These are phyloP conservation scores for Phenganax stokvisi DNA, from an alignment of 92 coral and sea anemone species.

Conservation along the genomic window DNA sequence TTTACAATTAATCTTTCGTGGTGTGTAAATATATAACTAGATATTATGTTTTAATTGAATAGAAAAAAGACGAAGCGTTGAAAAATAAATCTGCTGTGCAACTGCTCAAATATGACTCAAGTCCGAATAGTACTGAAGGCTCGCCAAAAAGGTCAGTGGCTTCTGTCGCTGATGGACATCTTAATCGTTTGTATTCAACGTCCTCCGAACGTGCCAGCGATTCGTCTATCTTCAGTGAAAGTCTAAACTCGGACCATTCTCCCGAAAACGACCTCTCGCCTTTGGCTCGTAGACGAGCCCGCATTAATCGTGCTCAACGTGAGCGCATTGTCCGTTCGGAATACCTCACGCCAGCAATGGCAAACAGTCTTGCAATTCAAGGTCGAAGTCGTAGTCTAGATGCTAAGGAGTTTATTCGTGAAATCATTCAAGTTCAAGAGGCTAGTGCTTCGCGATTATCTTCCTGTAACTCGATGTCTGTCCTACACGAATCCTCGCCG, in stretches of 20 bases:
- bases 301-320: slow-evolving; percentile 36
- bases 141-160: slow-evolving; percentile 46
- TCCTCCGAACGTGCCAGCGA: slow-evolving; percentile 53
- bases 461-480: slow-evolving; percentile 15
- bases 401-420: slow-evolving; percentile 32
- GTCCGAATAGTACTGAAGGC: slow-evolving; percentile 55
- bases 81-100: slow-evolving; percentile 62
- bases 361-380: slow-evolving; percentile 16
- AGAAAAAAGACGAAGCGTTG: slow-evolving; percentile 74
- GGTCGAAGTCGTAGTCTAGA: slow-evolving; percentile 40
- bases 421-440: slow-evolving; percentile 22
- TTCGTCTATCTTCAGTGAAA: slow-evolving; percentile 50
- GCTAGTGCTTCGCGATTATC: not conserved
- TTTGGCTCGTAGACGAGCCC: slow-evolving; percentile 28
- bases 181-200: slow-evolving; percentile 35
- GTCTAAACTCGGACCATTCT: slow-evolving; percentile 18
- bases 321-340: slow-evolving; percentile 27
- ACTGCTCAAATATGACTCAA: slow-evolving; percentile 64
- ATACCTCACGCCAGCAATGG: slow-evolving; percentile 29
- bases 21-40: not conserved
- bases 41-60: slow-evolving; percentile 9
- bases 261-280: slow-evolving; percentile 45
- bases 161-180: slow-evolving; percentile 38
- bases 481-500: slow-evolving; percentile 2
- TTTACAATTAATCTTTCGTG: not conserved